A percentile compares a stretch with the other conserved stretches of the same genome.
Evolutionary conservation across 2,888 invertebrate species (phyloP).

Genomic region (Serrognathus titanus): DNA sequence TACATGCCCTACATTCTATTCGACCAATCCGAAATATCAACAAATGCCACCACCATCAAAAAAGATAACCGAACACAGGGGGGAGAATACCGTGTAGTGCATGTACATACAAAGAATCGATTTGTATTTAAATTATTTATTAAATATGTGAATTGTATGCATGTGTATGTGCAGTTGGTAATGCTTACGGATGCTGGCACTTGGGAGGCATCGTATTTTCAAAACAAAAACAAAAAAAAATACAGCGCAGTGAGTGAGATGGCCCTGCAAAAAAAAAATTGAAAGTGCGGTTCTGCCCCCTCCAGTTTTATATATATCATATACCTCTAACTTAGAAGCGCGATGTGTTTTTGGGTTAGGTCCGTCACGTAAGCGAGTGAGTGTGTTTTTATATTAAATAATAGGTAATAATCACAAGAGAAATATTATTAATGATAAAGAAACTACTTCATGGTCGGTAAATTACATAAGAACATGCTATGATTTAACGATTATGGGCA

Average conservation of each 20-base stretch:
- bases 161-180: slow-evolving; percentile 19
- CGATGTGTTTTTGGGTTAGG: slow-evolving; percentile 24
- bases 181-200: slow-evolving; percentile 17
- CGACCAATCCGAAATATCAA: too few species aligned
- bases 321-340: slow-evolving; percentile 27
- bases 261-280: slow-evolving; percentile 5
- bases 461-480: slow-evolving; percentile 24
- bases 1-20: not conserved
- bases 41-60: too few species aligned
- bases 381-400: slow-evolving; percentile 38
- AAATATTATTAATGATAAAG: slow-evolving; percentile 29
- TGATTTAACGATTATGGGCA: slow-evolving; percentile 25
- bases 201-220: slow-evolving; percentile 4
- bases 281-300: slow-evolving; percentile 10
- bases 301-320: slow-evolving; percentile 24
- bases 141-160: slow-evolving; percentile 27
- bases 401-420: slow-evolving; percentile 36
- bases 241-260: too few species aligned
- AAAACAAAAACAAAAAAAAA: too few species aligned
- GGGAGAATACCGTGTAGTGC: too few species aligned
- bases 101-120: not conserved
- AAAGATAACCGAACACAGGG: too few species aligned
- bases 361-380: slow-evolving; percentile 27
- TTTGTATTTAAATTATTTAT: slow-evolving; percentile 35
- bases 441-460: slow-evolving; percentile 1